phyloP scores from a whole-genome alignment of 1,140 invertebrate genomes.

The Drosophila biarmipes region DNA sequence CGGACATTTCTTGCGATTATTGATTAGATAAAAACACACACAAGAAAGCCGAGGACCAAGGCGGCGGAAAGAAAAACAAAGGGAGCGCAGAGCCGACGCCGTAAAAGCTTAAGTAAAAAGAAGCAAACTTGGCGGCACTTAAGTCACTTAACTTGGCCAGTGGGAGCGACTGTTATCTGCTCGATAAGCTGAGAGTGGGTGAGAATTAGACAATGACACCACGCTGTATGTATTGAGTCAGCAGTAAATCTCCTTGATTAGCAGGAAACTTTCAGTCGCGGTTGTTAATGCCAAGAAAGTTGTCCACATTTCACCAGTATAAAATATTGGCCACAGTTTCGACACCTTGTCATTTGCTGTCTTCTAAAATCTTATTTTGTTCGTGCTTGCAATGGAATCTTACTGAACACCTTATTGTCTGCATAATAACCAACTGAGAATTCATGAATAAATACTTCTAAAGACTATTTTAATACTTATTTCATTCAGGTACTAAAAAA shows the following conservation, averaged over 20 bases:
- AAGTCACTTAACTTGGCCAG: slow-evolving; percentile 79
- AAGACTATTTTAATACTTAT: too few relatives aligned
- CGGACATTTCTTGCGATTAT: slow-evolving; percentile 78
- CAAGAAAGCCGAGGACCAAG: slow-evolving; percentile 14
- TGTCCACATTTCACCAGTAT: neutral
- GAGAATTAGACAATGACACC: slow-evolving; percentile 58
- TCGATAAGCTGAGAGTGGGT: slow-evolving; percentile 33
- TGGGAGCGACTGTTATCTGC: slow-evolving; percentile 38
- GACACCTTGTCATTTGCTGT: too few relatives aligned
- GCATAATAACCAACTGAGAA: too few relatives aligned
- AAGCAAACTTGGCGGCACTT: slow-evolving; percentile 65
- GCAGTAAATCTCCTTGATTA: slow-evolving; percentile 23
- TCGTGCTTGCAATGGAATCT: too few relatives aligned
- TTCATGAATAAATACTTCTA: too few relatives aligned
- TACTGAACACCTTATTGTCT: too few relatives aligned
- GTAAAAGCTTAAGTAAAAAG: slow-evolving; percentile 40
- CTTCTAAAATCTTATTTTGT: neutral
- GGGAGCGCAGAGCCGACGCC: slow-evolving; percentile 47
- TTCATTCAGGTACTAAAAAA: too few relatives aligned
- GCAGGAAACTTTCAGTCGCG: neutral
- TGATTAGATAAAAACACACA: slow-evolving; percentile 72
- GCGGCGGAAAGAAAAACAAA: slow-evolving; percentile 45
- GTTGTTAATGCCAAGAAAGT: neutral
- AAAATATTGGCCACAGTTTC: too few relatives aligned
- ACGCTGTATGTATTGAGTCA: slow-evolving; percentile 7